These are phyloP conservation scores for Clunio marinus DNA, from an alignment of 2,888 invertebrate species.

Conservation along the genomic window DNA sequence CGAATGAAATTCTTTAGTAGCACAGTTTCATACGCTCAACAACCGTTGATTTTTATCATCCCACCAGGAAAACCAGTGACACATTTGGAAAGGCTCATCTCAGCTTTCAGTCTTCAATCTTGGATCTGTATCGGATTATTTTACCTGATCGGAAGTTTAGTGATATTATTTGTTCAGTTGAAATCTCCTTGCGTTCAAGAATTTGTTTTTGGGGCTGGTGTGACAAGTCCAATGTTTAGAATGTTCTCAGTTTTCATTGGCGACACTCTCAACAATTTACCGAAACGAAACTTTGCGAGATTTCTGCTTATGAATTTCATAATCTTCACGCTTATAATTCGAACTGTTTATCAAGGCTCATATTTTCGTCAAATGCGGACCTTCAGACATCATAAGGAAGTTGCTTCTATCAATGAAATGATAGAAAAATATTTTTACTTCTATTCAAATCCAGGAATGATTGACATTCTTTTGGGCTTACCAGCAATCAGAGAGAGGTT, in stretches of 20 bases:
- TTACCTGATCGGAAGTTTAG: not conserved
- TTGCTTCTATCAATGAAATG: slow-evolving; percentile 5
- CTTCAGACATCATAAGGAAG: not conserved
- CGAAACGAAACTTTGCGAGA: not conserved
- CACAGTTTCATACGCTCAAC: not conserved
- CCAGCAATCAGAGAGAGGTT: too few relatives aligned
- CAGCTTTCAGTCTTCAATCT: not conserved
- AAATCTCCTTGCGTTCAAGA: not conserved
- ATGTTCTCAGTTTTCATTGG: slow-evolving; percentile 1
- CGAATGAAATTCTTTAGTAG: slow-evolving; percentile 11
- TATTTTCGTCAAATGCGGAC: not conserved
- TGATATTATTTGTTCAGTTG: not conserved
- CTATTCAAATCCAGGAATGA: not conserved
- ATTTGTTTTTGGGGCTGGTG: not conserved
- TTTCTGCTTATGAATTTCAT: not conserved
- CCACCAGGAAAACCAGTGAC: slow-evolving; percentile 5
- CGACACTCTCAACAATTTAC: not conserved
- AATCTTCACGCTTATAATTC: not conserved
- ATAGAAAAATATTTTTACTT: not conserved
- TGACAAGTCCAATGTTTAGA: not conserved
- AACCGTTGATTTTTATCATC: not conserved
- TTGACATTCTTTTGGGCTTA: not conserved
- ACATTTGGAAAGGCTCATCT: not conserved
- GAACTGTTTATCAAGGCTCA: slow-evolving; percentile 18
- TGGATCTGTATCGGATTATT: not conserved